Evolutionary conservation across 2,888 invertebrate species (phyloP).

Genomic region (Eumacrocentrus americanus): DNA sequence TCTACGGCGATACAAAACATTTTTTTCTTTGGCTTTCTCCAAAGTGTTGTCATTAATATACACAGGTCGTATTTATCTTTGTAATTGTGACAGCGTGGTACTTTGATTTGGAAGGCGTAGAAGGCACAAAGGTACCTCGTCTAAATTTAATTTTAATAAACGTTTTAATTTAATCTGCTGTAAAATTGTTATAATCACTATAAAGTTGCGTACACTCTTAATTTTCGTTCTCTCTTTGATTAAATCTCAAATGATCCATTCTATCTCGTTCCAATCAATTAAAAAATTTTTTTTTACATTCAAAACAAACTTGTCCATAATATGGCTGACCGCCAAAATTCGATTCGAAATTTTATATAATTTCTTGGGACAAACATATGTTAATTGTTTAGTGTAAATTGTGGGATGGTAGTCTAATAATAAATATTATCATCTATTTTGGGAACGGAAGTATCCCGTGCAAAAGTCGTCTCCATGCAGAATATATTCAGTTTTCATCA

Average conservation of each 20-base stretch:
- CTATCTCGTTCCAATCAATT: neutral
- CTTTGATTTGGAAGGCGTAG: conserved; percentile 48
- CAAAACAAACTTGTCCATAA: neutral
- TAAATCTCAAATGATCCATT: neutral
- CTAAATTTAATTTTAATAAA: conserved; percentile 27
- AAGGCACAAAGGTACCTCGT: conserved; percentile 52
- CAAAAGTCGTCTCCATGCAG: neutral
- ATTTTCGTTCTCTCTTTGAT: conserved; percentile 6
- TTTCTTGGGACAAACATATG: neutral
- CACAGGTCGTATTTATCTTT: neutral
- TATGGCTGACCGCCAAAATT: too few species aligned
- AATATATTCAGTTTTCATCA: neutral
- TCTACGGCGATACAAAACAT: conserved; percentile 1
- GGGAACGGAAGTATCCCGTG: neutral
- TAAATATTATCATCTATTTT: neutral
- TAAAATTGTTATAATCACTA: conserved; percentile 9
- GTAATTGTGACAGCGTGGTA: neutral
- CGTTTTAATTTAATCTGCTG: conserved; percentile 22
- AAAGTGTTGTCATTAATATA: neutral
- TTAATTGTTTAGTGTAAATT: neutral
- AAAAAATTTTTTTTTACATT: neutral
- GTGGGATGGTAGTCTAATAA: neutral
- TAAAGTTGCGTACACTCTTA: conserved; percentile 14
- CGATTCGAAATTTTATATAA: neutral
- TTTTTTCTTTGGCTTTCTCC: neutral